Base-by-base conservation (phyloP, 2,797 vertebrate species). In the Graptemys geographica region DNA sequence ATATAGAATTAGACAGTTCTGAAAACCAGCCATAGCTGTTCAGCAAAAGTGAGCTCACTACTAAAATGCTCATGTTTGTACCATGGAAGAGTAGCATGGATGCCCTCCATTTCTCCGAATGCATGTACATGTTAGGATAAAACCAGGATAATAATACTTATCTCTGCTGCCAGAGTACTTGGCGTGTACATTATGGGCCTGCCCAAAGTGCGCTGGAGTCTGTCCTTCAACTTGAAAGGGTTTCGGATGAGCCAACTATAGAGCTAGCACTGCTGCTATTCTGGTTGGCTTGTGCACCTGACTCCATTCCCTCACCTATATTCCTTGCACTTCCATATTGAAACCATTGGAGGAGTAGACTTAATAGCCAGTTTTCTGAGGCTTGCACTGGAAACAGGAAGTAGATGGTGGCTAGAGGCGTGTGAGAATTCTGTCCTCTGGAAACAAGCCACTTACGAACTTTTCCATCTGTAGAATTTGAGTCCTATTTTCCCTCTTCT, bases 61-160 rank as follows among this genome's bases (percentile, higher is more conserved):
- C 8, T 79, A 31, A 51, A 72, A 3, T 53, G 23, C 3, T 41
- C 85, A 2, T 87, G 11, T 74, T 27, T 56, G 55, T 86, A 49
- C 3, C 19, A n/a, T 56, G 31, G 44, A 81, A 86, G 91, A 81
- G 5, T 28, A 53, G 41, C 10, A 1, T 41, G 33, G 41, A 84
- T 53, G 16, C 0, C 0, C 11, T 27, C 2, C 56, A 1, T 80
- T 92, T 93, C 90, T 65, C 8, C 1, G 3, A 53, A 1, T 31
- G 3, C 10, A 27, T 0, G 0, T 41, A 27, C 2, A 1, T 4
- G 12, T 18, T 86, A 92, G 83, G 15, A 57, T 28, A 57, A 57
- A 57, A 57, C 27, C 11, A 4, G 59, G 44, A 88, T 41, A 53
- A 5, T 4, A 31, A 56, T 76, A n/a, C 8, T 78, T 56, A 2